Evolutionary conservation across 2,113 vertebrate species (phyloP).

Genomic region (Cyprinus carpio): DNA sequence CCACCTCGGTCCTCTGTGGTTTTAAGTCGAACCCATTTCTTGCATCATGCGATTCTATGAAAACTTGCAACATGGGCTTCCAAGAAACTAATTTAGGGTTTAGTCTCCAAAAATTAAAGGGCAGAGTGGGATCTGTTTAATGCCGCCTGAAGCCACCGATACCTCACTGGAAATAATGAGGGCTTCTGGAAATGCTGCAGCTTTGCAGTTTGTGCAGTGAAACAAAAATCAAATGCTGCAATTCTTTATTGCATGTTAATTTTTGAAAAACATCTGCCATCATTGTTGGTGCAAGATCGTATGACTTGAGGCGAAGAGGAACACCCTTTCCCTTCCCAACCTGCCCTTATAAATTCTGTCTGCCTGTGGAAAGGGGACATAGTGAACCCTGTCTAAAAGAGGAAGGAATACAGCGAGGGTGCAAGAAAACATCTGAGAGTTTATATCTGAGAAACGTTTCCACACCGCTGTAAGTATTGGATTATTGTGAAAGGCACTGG

Average conservation of each 20-base stretch:
- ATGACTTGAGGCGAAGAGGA: constrained; percentile 46
- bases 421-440: not conserved
- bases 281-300: constrained; percentile 42
- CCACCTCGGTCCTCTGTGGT: constrained; percentile 33
- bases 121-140: constrained; percentile 24
- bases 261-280: not conserved
- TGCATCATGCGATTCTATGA: constrained; percentile 4
- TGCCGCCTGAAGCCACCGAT: not conserved
- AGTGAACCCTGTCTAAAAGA: constrained; percentile 36
- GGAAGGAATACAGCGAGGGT: constrained; percentile 20
- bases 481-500: constrained; percentile 50
- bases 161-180: not conserved
- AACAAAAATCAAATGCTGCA: not conserved
- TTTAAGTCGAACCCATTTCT: constrained; percentile 19
- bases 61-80: constrained; percentile 20
- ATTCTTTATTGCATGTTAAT: not conserved
- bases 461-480: constrained; percentile 58
- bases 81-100: constrained; percentile 53
- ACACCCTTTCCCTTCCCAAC: constrained; percentile 56
- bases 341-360: constrained; percentile 55
- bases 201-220: not conserved
- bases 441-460: constrained; percentile 4
- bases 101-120: constrained; percentile 42
- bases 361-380: constrained; percentile 34
- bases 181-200: not conserved